Conservation (phyloP, 2,113 vertebrate species). For the Spilogale gracilis region DNA sequence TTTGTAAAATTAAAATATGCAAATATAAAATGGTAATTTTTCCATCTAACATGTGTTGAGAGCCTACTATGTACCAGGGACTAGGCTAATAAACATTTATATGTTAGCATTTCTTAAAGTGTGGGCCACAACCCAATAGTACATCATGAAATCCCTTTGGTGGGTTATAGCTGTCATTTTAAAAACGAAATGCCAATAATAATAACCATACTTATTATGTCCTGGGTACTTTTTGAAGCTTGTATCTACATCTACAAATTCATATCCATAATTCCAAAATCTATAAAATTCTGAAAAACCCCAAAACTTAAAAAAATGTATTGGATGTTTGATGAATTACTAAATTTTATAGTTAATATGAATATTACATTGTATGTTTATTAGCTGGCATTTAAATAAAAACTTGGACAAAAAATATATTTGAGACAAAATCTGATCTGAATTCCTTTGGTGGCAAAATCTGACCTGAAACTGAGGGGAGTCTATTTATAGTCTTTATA, state of each 20-base stretch:
- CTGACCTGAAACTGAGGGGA: background rate
- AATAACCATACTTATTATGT: background rate
- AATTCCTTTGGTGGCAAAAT: background rate
- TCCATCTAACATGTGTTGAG: background rate
- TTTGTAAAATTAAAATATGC: constrained; percentile 8
- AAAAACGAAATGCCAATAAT: background rate
- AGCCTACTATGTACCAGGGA: background rate
- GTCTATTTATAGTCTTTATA: background rate
- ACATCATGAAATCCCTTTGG: background rate
- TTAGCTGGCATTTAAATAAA: background rate
- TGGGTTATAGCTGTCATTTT: background rate
- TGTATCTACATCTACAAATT: background rate
- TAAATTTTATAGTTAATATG: background rate
- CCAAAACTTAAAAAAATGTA: background rate
- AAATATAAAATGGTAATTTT: background rate
- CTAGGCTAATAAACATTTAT: background rate
- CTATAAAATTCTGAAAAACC: background rate
- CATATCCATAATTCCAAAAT: background rate
- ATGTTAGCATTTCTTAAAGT: background rate
- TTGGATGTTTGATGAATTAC: background rate
- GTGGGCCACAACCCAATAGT: background rate
- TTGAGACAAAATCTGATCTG: background rate
- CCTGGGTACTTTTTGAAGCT: background rate
- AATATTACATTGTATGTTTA: background rate
- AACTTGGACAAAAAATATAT: background rate